Evolutionary conservation across 1,140 invertebrate genomes (phyloP).

Genomic region (Oreohelix idahoensis): DNA sequence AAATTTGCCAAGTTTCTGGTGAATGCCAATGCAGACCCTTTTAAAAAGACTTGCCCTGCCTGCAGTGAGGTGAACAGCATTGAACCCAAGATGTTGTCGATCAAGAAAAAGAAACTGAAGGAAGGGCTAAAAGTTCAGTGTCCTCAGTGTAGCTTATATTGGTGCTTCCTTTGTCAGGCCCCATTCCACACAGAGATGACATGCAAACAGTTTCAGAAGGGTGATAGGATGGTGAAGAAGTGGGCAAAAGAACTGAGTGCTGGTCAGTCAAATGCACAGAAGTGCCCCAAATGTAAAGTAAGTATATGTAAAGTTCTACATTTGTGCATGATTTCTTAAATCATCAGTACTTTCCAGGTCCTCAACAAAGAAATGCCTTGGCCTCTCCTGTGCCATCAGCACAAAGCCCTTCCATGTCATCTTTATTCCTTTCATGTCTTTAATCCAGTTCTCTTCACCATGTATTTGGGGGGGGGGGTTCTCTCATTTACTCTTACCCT

Average conservation of each 20-base stretch:
- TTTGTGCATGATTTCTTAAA: too few species aligned
- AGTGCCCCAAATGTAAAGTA: constrained; percentile 75
- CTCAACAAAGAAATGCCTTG: too few species aligned
- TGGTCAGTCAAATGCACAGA: constrained; percentile 73
- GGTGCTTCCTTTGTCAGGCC: constrained; percentile 74
- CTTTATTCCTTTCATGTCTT: too few species aligned
- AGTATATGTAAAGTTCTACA: too few species aligned
- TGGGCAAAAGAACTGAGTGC: constrained; percentile 72
- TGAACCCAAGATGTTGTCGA: constrained; percentile 31
- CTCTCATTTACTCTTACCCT: too few species aligned
- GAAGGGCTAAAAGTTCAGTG: constrained; percentile 64
- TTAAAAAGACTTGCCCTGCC: constrained; percentile 72
- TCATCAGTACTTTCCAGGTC: too few species aligned
- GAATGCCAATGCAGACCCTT: constrained; percentile 70
- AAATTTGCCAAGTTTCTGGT: constrained; percentile 70
- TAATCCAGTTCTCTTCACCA: too few species aligned
- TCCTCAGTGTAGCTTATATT: constrained; percentile 67
- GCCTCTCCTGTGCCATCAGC: too few species aligned
- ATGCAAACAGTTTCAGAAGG: constrained; percentile 72
- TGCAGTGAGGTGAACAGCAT: constrained; percentile 59
- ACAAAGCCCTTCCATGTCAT: too few species aligned
- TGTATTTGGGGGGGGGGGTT: too few species aligned
- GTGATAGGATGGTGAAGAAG: constrained; percentile 71
- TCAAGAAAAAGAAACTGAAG: constrained; percentile 50
- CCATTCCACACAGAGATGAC: constrained; percentile 72